Conservation (phyloP, 30 jellyfish, hydroid and myxozoan genomes). For the Mastigias papua region DNA sequence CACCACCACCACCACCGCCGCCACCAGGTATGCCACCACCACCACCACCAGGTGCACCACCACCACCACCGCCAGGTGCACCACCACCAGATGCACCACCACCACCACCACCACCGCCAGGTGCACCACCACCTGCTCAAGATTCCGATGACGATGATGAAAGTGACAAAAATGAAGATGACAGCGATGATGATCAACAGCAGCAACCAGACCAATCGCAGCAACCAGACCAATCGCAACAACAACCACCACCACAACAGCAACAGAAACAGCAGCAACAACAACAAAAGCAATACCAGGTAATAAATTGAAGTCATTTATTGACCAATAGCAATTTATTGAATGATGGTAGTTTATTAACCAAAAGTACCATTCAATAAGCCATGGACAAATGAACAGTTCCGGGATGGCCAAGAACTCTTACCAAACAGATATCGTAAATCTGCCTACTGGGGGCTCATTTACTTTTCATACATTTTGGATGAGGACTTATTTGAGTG, state of each 20-base stretch:
- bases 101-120: constrained; percentile 36
- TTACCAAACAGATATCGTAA: no score
- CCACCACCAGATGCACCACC: constrained; percentile 35
- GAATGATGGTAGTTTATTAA: no score
- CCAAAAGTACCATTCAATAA: no score
- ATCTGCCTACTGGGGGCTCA: no score
- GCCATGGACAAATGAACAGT: no score
- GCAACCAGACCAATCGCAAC: constrained; percentile 32
- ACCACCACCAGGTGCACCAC: constrained; percentile 57
- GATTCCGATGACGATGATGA: constrained; percentile 46
- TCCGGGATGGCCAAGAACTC: no score
- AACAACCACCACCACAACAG: constrained; percentile 60
- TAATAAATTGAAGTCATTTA: not conserved
- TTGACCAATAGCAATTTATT: no score
- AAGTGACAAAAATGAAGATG: no score
- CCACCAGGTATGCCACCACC: constrained; percentile 61
- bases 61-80: no score
- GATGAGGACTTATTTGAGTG: no score
- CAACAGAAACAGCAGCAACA: constrained; percentile 44
- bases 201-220: constrained; percentile 25
- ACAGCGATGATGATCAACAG: constrained; percentile 28
- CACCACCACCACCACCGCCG: constrained; percentile 2
- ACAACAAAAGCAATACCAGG: constrained; percentile 39
- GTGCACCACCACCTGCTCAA: constrained; percentile 43
- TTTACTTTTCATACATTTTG: no score